phyloP scores from a whole-genome alignment of 2,113 vertebrate genomes.

The Serilophus lunatus region DNA sequence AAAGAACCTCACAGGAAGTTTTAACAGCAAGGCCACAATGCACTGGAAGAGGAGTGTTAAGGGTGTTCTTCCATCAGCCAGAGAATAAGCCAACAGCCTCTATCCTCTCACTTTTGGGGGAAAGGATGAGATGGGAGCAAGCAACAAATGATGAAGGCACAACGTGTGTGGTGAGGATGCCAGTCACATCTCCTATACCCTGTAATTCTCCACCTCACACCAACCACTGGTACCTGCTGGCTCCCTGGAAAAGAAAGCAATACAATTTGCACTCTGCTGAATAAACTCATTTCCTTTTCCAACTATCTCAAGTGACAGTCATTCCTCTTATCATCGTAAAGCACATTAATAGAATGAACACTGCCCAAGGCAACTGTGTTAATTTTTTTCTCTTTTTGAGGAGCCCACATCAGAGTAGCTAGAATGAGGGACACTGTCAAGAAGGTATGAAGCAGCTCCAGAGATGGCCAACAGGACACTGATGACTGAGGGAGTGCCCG shows the following conservation, averaged over 20 bases:
- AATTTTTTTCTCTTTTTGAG: neutral
- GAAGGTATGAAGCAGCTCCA: neutral
- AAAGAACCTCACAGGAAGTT: neutral
- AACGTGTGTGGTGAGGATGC: neutral
- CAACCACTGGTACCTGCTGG: neutral
- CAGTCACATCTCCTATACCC: neutral
- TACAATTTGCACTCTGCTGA: neutral
- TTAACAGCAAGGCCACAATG: neutral
- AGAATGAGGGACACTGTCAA: neutral
- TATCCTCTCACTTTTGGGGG: neutral
- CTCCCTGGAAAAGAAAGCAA: neutral
- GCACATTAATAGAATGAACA: neutral
- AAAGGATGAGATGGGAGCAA: neutral
- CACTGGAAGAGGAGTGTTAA: neutral
- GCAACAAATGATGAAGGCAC: neutral
- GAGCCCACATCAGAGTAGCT: neutral
- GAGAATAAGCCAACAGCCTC: neutral
- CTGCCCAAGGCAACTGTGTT: slow-evolving; percentile 4
- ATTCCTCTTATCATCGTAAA: neutral
- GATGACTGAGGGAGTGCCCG: neutral
- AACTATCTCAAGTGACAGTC: slow-evolving; percentile 10
- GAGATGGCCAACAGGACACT: neutral
- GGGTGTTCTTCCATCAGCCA: neutral
- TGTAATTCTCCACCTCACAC: neutral
- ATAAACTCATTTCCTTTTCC: slow-evolving; percentile 5